These are phyloP conservation scores for Solen grandis DNA, from an alignment of 1,140 invertebrate genomes.

Conservation along the genomic window DNA sequence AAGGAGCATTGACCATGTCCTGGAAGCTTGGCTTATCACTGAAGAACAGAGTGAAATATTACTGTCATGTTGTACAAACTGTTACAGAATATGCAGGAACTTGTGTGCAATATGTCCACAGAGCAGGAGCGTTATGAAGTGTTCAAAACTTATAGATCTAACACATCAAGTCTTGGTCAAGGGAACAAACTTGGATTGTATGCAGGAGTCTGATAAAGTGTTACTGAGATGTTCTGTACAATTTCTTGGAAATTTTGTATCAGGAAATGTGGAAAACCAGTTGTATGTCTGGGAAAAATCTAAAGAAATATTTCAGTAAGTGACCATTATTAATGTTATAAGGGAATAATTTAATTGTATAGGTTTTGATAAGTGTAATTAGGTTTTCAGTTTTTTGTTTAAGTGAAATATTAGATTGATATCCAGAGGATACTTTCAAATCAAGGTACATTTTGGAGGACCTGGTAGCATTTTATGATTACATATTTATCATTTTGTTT, in stretches of 20 bases:
- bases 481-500: no score
- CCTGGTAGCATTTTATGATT: background rate
- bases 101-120: conserved; percentile 16
- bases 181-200: background rate
- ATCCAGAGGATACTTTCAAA: background rate
- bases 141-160: no score
- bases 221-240: conserved; percentile 37
- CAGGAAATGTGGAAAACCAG: conserved; percentile 30
- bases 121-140: conserved; percentile 8
- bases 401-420: background rate
- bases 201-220: conserved; percentile 11
- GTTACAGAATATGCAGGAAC: conserved; percentile 40
- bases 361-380: background rate
- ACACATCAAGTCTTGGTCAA: background rate
- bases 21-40: background rate
- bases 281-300: conserved; percentile 5
- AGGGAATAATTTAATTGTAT: background rate
- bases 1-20: background rate
- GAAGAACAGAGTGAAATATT: background rate
- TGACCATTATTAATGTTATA: background rate
- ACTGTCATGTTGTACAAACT: conserved; percentile 22
- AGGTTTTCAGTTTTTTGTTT: background rate
- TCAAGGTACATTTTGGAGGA: background rate
- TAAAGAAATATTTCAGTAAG: conserved; percentile 24
- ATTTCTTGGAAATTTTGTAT: conserved; percentile 42